Conservation (phyloP, 2,113 vertebrate species). For the Nematolebias whitei region DNA sequence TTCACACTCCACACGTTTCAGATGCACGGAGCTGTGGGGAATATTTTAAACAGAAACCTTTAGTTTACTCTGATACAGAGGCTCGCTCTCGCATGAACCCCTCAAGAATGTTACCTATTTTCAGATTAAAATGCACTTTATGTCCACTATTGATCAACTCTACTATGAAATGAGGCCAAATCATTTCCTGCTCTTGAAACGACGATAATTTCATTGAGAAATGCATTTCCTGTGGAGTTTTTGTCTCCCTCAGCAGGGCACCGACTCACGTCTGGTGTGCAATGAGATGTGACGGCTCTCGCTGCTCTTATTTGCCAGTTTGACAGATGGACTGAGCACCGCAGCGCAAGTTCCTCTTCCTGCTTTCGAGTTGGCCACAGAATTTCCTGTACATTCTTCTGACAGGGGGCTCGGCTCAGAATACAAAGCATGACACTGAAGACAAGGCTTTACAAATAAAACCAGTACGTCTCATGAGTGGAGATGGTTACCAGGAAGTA, state of each 20-base stretch:
- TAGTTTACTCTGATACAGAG: too few species aligned
- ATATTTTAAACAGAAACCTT: background rate
- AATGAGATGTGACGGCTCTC: conserved; percentile 43
- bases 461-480: background rate
- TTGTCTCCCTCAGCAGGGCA: conserved; percentile 39
- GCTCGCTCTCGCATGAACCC: too few species aligned
- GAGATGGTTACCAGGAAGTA: background rate
- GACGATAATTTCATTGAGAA: conserved; percentile 48
- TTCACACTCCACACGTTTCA: conserved; percentile 28
- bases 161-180: conserved; percentile 1
- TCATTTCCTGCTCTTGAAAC: conserved; percentile 14
- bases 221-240: conserved; percentile 47
- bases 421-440: background rate
- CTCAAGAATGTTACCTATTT: background rate
- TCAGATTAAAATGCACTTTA: conserved; percentile 8
- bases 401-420: background rate
- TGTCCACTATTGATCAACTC: conserved; percentile 5
- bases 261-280: conserved; percentile 53
- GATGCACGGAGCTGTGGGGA: background rate
- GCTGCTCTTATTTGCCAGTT: conserved; percentile 39
- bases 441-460: background rate
- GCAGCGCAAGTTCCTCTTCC: conserved; percentile 42
- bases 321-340: conserved; percentile 25
- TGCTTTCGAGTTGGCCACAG: conserved; percentile 2
- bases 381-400: background rate